A percentile compares a stretch with the other conserved stretches of the same genome.
Conservation (phyloP, 2,113 vertebrate species). For the Trematocara unimaculatum region DNA sequence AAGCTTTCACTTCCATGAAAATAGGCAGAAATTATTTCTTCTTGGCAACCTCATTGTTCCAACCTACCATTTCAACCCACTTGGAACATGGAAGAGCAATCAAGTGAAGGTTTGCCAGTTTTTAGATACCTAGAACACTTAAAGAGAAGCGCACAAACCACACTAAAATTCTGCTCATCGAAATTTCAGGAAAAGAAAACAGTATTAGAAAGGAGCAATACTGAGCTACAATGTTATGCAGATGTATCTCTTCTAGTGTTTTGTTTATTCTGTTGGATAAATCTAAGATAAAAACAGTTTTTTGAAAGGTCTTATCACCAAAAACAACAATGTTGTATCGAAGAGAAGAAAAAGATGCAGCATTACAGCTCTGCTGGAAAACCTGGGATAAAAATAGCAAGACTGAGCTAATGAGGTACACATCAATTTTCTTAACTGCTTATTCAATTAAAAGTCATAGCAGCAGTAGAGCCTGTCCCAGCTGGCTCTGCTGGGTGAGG, state of each 20-base stretch:
- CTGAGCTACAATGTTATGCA: background rate
- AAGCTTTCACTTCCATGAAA: background rate
- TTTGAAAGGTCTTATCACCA: background rate
- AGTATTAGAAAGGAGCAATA: background rate
- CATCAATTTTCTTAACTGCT: background rate
- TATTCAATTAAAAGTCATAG: background rate
- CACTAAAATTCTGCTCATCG: background rate
- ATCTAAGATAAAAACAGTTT: background rate
- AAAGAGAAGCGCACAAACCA: background rate
- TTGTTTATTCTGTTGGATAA: background rate
- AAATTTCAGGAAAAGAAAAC: background rate
- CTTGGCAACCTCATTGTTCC: background rate
- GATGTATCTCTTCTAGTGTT: background rate
- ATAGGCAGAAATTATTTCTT: background rate
- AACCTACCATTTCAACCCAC: slow-evolving; percentile 16
- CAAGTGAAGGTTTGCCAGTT: background rate
- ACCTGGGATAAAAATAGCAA: background rate
- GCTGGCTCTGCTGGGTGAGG: background rate
- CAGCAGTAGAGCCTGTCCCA: background rate
- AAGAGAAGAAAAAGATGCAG: background rate
- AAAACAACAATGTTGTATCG: background rate
- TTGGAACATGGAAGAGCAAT: background rate
- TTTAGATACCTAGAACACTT: background rate
- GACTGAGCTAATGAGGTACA: background rate
- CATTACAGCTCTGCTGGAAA: background rate